Percentiles rank a stretch among this genome's conserved stretches.
These are phyloP conservation scores for Xerus rutilus DNA, from an alignment of 2,797 vertebrate genomes.

Conservation along the genomic window DNA sequence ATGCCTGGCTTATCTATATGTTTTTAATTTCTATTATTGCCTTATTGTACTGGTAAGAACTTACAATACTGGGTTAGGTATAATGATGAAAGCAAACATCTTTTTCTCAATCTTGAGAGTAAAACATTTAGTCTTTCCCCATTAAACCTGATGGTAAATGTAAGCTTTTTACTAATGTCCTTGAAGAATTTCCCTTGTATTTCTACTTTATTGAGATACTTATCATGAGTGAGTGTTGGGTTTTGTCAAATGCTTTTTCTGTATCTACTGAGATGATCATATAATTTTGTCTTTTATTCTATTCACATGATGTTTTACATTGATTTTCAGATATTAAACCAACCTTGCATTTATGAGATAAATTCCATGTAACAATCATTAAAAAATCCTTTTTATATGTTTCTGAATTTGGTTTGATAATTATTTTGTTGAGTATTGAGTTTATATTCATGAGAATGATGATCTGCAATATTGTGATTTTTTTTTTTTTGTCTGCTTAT, in stretches of 20 bases:
- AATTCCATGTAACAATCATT: neutral
- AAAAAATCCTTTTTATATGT: neutral
- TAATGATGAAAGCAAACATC: neutral
- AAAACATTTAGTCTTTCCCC: neutral
- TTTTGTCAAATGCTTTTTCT: slow-evolving; percentile 11
- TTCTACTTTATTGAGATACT: neutral
- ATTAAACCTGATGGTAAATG: neutral
- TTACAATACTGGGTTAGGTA: neutral
- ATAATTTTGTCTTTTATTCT: neutral
- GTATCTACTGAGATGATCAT: neutral
- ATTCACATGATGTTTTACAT: neutral
- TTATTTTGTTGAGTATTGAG: neutral
- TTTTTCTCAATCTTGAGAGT: neutral
- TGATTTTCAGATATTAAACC: neutral
- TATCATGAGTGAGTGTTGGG: neutral
- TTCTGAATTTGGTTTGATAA: neutral
- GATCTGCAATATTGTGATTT: neutral
- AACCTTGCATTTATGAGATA: neutral
- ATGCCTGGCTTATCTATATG: too few relatives aligned
- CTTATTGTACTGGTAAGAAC: neutral
- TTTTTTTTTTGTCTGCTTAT: neutral
- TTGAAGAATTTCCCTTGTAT: neutral
- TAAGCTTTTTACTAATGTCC: neutral
- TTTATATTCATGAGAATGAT: neutral
- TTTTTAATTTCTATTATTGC: slow-evolving; percentile 17